phyloP scores from a whole-genome alignment of 1,140 invertebrate genomes.

The Maniola jurtina region DNA sequence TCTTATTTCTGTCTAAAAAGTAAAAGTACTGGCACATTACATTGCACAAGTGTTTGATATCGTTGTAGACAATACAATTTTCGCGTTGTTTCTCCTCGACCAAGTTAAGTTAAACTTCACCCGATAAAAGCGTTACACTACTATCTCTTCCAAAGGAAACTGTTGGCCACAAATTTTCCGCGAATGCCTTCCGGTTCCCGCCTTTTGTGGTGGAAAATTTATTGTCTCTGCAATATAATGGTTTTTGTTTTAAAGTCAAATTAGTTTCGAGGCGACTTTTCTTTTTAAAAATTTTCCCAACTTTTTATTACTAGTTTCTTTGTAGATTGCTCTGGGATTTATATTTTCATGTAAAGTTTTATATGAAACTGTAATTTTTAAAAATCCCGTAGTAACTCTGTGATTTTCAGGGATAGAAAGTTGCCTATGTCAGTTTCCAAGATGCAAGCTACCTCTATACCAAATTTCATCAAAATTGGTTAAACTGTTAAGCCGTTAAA shows the following conservation, averaged over 20 bases:
- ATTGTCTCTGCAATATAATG: conserved; percentile 2
- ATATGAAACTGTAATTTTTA: no score
- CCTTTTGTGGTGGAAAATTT: conserved; percentile 9
- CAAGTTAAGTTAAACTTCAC: conserved; percentile 2
- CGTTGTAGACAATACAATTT: not conserved
- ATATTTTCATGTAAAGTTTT: no score
- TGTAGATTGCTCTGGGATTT: not conserved
- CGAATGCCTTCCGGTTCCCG: conserved; percentile 11
- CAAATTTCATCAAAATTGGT: no score
- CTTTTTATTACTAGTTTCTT: not conserved
- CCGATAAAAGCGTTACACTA: conserved; percentile 13
- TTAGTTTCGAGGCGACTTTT: not conserved
- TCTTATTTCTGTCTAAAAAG: no score
- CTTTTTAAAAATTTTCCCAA: not conserved
- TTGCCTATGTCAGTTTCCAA: no score
- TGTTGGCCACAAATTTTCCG: conserved; percentile 11
- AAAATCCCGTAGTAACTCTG: no score
- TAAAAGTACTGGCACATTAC: not conserved
- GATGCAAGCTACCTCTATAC: no score
- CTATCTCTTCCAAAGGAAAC: conserved; percentile 13
- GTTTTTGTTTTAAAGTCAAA: conserved; percentile 8
- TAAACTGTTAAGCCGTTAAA: no score
- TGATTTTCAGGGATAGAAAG: no score
- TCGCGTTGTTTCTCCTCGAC: not conserved
- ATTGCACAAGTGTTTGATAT: not conserved